These are phyloP conservation scores for Platorchestia sp. DNA, from an alignment of 1,140 invertebrate genomes.

Conservation along the genomic window DNA sequence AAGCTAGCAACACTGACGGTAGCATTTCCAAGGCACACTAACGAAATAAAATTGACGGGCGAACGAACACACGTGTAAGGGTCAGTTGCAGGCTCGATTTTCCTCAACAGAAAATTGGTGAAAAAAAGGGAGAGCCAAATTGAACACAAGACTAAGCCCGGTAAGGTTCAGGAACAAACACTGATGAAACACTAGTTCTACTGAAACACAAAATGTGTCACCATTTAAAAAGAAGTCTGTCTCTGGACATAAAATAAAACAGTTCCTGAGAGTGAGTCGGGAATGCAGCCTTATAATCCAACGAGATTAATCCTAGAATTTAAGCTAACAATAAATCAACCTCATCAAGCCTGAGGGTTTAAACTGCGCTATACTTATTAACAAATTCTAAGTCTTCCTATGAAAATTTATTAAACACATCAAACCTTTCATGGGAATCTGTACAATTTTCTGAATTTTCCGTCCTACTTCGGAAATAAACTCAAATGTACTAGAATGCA, in stretches of 20 bases:
- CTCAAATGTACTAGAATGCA: no score
- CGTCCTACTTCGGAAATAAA: no score
- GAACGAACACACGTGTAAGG: background rate
- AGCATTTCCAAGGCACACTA: background rate
- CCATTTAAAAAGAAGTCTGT: no score
- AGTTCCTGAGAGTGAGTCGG: background rate
- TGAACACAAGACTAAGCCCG: background rate
- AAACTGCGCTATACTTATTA: background rate
- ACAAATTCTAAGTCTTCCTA: no score
- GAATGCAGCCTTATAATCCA: background rate
- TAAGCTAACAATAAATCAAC: background rate
- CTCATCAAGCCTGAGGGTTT: background rate
- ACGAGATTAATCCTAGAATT: background rate
- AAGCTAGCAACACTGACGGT: background rate
- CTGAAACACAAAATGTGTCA: no score
- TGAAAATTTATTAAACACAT: no score
- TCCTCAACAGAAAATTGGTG: background rate
- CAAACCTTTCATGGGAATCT: no score
- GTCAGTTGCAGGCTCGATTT: background rate
- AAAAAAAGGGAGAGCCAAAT: background rate
- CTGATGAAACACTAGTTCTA: no score
- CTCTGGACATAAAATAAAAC: no score
- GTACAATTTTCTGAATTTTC: background rate
- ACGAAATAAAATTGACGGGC: background rate
- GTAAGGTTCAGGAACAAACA: background rate